Base-by-base conservation (phyloP, 2,797 vertebrate species). In the Hipposideros larvatus region DNA sequence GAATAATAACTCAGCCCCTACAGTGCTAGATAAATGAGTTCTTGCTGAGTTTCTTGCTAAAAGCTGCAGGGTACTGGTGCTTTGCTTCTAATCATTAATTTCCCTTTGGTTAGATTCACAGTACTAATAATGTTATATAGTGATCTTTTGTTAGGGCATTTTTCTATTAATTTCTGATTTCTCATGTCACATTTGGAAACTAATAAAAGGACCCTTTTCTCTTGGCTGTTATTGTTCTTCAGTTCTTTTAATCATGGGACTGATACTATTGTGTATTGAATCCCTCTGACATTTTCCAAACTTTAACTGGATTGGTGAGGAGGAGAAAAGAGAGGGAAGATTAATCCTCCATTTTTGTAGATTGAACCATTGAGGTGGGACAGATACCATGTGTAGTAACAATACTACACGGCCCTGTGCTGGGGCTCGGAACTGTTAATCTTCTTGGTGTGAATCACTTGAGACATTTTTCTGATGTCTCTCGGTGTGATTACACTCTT, bases 91-190 rank as follows among this genome's bases (percentile, higher is more conserved):
- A 95, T 92, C 63, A 83, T 93, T 92, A 78, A 57, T 96, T 95
- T 94, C 65, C 41, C 48, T 92, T 92, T 94, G 51, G 46, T 95
- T 96, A 46, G 37, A 68, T 70, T 92, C 85, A 82, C 43, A 92
- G 88, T 86, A 34, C 55, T 86, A 95, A 83, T 96, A 84, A 87
- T 83, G 46, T 71, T 92, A 53, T 96, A 57, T 88, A 87, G 85
- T 5, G 9, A 75, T 89, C 41, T 75, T 87, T 73, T 71, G 5
- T 83, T 86, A 73, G 78, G 91, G 41, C 63, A 68, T 96, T 96
- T 95, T 97, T 43, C 68, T 95, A 43, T 92, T 94, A 53, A 87
- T 96, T 96, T 97, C 46, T 94, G 87, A 90, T 92, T 93, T 92
- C 24, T 82, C 85, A n/a, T 90, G 46, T 73, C 66, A 90, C 46